Percentiles rank a stretch among this genome's conserved stretches.
These are phyloP conservation scores for Carlito syrichta DNA, from an alignment of 2,113 vertebrate genomes.

Conservation along the genomic window DNA sequence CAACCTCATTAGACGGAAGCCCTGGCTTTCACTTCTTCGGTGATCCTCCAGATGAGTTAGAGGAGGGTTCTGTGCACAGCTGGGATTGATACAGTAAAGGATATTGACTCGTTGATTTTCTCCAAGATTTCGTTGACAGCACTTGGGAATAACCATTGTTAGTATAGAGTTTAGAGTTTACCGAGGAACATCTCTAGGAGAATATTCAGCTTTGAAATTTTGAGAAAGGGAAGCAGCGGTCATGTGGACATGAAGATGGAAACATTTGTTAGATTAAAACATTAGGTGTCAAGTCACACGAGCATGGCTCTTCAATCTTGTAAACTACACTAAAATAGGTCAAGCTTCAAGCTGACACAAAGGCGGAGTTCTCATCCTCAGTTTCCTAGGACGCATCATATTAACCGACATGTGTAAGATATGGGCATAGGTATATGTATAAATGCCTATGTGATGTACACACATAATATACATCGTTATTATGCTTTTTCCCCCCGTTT, in stretches of 20 bases:
- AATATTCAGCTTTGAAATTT: conserved; percentile 26
- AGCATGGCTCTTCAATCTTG: background rate
- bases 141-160: background rate
- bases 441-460: too few relatives aligned
- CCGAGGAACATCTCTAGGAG: background rate
- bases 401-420: too few relatives aligned
- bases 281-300: background rate
- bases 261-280: conserved; percentile 29
- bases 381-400: background rate
- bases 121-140: background rate
- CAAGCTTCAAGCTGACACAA: conserved; percentile 6
- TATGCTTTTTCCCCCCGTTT: background rate
- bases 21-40: background rate
- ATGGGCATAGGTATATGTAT: too few relatives aligned
- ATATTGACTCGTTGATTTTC: background rate
- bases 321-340: background rate
- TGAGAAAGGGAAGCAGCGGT: background rate
- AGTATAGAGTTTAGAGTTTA: background rate
- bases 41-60: background rate
- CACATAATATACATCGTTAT: too few relatives aligned
- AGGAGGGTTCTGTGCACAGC: too few relatives aligned
- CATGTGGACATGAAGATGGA: background rate
- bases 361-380: background rate
- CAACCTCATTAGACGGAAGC: background rate
- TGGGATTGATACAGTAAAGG: background rate